Evolutionary conservation across 2,888 invertebrate species (phyloP).

Genomic region (Acleris holmiana): DNA sequence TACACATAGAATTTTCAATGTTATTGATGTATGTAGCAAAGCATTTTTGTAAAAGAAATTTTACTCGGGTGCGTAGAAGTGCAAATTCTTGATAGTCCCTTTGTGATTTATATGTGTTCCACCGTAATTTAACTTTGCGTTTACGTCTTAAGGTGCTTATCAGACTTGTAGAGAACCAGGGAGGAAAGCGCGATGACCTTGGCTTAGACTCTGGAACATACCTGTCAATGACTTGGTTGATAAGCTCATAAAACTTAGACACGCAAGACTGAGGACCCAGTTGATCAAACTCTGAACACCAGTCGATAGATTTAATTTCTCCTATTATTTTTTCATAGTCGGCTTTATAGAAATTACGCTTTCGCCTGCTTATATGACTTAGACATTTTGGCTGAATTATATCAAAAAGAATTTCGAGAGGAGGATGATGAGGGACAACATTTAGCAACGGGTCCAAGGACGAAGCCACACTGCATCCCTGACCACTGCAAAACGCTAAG

Average conservation of each 20-base stretch:
- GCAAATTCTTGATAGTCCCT: neutral
- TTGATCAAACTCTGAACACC: neutral
- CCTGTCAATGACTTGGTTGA: neutral
- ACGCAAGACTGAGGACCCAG: neutral
- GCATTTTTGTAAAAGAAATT: neutral
- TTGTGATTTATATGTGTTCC: neutral
- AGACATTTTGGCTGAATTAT: neutral
- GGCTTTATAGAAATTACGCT: neutral
- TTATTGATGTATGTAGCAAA: neutral
- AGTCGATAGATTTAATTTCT: neutral
- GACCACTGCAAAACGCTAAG: neutral
- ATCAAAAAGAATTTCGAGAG: neutral
- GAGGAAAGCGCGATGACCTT: neutral
- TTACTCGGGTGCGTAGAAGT: neutral
- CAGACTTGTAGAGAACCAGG: neutral
- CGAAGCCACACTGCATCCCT: neutral
- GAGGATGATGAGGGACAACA: neutral
- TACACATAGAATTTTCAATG: neutral
- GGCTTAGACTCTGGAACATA: neutral
- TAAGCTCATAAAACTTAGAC: neutral
- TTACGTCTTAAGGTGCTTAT: neutral
- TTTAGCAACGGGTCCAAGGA: neutral
- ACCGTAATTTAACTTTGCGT: neutral
- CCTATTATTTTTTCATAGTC: neutral
- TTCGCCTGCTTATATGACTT: neutral